A percentile compares a stretch with the other conserved stretches of the same genome.
These are phyloP conservation scores for Exaiptasia diaphana DNA, from an alignment of 64 coral and sea anemone genomes.

Conservation along the genomic window DNA sequence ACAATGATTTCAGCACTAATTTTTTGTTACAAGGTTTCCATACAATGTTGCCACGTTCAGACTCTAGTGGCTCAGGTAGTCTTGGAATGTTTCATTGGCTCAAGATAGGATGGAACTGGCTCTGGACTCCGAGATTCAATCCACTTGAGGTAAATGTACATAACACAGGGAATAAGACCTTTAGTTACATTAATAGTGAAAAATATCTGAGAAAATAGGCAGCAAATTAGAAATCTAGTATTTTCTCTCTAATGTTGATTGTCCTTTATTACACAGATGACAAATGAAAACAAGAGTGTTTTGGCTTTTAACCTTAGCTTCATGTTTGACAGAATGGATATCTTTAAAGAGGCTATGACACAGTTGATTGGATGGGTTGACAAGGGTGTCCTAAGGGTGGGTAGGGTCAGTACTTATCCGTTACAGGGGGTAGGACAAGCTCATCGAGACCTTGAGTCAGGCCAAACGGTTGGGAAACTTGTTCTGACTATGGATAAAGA, in stretches of 20 bases:
- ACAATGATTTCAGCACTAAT: no score
- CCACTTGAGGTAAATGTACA: constrained; percentile 61
- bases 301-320: constrained; percentile 97
- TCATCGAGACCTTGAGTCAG: constrained; percentile 88
- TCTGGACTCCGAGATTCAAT: constrained; percentile 71
- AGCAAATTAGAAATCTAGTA: no score
- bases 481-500: constrained; percentile 70
- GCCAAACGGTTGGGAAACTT: constrained; percentile 89
- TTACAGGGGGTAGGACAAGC: constrained; percentile 66
- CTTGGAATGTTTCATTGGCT: constrained; percentile 77
- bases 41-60: constrained; percentile 88
- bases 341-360: constrained; percentile 74
- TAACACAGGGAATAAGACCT: no score
- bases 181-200: no score
- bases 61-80: constrained; percentile 44
- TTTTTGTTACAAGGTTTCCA: constrained; percentile 66
- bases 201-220: no score
- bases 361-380: constrained; percentile 74
- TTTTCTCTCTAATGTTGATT: no score
- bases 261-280: constrained; percentile 58
- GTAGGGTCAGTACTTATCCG: constrained; percentile 74
- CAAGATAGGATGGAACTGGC: constrained; percentile 79
- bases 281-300: constrained; percentile 78
- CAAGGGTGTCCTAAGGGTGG: constrained; percentile 61
- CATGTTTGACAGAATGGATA: constrained; percentile 70